A percentile compares a stretch with the other conserved stretches of the same genome.
These are phyloP conservation scores for Melanaphis sacchari DNA, from an alignment of 1,140 invertebrate genomes.

Conservation along the genomic window DNA sequence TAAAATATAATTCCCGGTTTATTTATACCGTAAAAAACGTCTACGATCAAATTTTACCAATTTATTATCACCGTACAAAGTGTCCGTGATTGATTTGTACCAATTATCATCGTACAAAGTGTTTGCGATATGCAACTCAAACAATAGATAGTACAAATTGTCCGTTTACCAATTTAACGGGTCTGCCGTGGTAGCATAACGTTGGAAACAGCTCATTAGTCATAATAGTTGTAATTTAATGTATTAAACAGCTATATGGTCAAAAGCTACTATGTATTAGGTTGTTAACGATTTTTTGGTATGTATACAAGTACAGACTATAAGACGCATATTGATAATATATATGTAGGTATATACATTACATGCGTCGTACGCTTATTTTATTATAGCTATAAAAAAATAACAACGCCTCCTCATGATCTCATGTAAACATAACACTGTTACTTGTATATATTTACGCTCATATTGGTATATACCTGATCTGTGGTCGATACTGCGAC, in stretches of 20 bases:
- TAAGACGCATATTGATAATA: neutral
- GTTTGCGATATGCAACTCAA: too few relatives aligned
- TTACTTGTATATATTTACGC: neutral
- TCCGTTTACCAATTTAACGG: too few relatives aligned
- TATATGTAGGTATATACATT: neutral
- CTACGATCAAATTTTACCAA: too few relatives aligned
- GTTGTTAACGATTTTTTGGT: neutral
- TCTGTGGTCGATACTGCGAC: neutral
- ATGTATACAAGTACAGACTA: neutral
- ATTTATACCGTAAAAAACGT: too few relatives aligned
- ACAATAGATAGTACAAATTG: too few relatives aligned
- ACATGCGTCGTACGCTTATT: neutral
- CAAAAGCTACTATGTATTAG: neutral
- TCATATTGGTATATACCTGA: neutral
- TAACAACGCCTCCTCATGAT: neutral
- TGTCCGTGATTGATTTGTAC: too few relatives aligned
- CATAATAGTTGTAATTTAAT: neutral
- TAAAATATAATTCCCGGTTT: too few relatives aligned
- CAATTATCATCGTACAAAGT: too few relatives aligned
- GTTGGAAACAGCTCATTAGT: neutral
- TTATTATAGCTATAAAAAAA: slow-evolving; percentile 17
- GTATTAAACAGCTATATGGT: neutral
- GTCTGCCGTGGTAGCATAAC: neutral
- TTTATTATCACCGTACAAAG: too few relatives aligned
- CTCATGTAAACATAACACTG: neutral